Base-by-base conservation (phyloP, 2,888 invertebrate species). In the Bruchidius siliquastri region DNA sequence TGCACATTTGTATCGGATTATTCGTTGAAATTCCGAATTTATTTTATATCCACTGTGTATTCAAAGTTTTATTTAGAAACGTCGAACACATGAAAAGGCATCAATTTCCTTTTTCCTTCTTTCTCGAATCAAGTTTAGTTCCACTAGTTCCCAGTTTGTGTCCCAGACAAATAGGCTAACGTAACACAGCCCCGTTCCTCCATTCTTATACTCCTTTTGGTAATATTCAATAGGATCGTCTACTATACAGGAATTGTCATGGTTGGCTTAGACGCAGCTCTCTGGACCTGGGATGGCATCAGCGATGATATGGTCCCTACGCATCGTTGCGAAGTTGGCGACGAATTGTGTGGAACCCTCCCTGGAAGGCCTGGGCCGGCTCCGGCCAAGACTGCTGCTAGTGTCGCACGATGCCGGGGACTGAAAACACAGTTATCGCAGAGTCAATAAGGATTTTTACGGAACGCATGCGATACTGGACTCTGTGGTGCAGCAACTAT, bases 211-310 rank as follows among this genome's bases (percentile, higher is more conserved):
- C 13, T 18, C 49, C 13, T 13, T 13, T 49, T 49, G 49, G 18
- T 18, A 49, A 49, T 49, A 13, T 49, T 49, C 49, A 49, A 4
- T 49, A 30, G 30, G 30, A 18, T 49, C 6, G 49, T 18, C 6
- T 49, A 49, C 49, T 49, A 49, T 49, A 49, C 49, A 49, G 49
- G 13, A 18, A 49, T 49, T 3, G 49, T 49, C 49, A 1, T 13
- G 13, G 13, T 13, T 13, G 13, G 22, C 49, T 90, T 91, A 95
- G 85, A 95, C 95, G 88, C 95, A 95, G 88, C 95, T 95, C 86
- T 95, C 95, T 68, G 95, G 95, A 76, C 95, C 95, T 32, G 95
- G 95, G 85, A 95, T 90, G 80, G 94, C 92, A 85, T 95, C 94
- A 72, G 95, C 93, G 82, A 95, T 90, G 74, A 95, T 94, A 83